A percentile compares a stretch with the other conserved stretches of the same genome.
phyloP scores from a whole-genome alignment of 2,888 invertebrate genomes.

The Mesorhabditis belari region DNA sequence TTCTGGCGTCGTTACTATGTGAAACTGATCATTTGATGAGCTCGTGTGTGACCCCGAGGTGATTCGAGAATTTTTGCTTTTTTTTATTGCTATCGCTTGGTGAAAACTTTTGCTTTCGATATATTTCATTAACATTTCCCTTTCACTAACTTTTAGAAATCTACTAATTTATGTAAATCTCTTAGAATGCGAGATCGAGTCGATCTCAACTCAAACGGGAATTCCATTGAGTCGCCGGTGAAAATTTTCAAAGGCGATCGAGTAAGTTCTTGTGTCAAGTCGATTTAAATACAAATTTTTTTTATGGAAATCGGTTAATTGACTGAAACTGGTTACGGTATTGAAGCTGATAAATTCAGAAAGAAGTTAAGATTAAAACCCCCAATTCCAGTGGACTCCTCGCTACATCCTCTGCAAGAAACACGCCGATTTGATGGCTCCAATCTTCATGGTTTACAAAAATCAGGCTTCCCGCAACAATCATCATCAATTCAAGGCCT shows the following conservation, averaged over 20 bases:
- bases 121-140: neutral
- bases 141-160: neutral
- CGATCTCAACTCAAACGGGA: neutral
- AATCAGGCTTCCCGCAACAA: conserved; percentile 2
- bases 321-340: too few relatives aligned
- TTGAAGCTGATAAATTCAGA: too few relatives aligned
- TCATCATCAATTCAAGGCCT: neutral
- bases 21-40: neutral
- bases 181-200: neutral
- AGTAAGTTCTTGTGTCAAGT: neutral
- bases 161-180: neutral
- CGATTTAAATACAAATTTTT: neutral
- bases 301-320: too few relatives aligned
- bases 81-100: neutral
- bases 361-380: too few relatives aligned
- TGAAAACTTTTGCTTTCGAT: neutral
- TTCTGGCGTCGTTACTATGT: neutral
- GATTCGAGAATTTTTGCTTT: neutral
- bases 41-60: neutral
- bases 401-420: conserved; percentile 22
- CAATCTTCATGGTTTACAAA: conserved; percentile 21
- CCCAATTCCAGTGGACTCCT: conserved; percentile 25
- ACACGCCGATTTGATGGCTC: conserved; percentile 18
- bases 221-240: neutral
- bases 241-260: neutral